Percentiles rank a stretch among this genome's conserved stretches.
Evolutionary conservation across 2,888 invertebrate genomes (phyloP).

Genomic region (Petrolisthes cinctipes): DNA sequence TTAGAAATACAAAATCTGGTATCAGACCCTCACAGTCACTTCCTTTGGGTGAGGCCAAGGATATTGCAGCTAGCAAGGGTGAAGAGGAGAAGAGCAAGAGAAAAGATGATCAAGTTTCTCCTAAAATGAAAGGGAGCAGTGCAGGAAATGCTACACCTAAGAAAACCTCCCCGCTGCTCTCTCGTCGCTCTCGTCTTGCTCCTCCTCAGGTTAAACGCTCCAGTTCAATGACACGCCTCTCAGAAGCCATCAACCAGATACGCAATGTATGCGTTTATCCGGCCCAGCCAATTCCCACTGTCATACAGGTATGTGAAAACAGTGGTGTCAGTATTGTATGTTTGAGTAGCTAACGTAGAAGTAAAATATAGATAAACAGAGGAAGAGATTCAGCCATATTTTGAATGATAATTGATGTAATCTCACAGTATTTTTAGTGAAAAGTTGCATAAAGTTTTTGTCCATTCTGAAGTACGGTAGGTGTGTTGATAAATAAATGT

Average conservation of each 20-base stretch:
- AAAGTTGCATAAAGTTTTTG: no score
- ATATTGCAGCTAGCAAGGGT: neutral
- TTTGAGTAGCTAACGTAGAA: no score
- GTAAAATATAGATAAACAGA: no score
- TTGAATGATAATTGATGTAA: no score
- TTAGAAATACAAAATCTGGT: slow-evolving; percentile 30
- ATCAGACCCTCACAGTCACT: slow-evolving; percentile 22
- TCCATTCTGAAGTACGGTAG: no score
- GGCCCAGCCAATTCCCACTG: slow-evolving; percentile 17
- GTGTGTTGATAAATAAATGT: no score
- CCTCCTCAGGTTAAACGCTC: slow-evolving; percentile 45
- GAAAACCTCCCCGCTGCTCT: slow-evolving; percentile 11
- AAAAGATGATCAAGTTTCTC: neutral
- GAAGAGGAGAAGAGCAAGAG: neutral
- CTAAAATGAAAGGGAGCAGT: slow-evolving; percentile 1
- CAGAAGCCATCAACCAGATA: slow-evolving; percentile 51
- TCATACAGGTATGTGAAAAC: slow-evolving; percentile 20
- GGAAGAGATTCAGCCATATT: no score
- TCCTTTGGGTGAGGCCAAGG: neutral
- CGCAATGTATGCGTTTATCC: slow-evolving; percentile 48
- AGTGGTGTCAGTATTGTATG: no score
- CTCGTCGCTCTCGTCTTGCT: slow-evolving; percentile 35
- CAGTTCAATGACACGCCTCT: slow-evolving; percentile 44
- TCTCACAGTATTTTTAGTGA: no score
- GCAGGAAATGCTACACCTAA: slow-evolving; percentile 1